Conservation (phyloP, 2,113 vertebrate species). For the Nyctereutes procyonoides region DNA sequence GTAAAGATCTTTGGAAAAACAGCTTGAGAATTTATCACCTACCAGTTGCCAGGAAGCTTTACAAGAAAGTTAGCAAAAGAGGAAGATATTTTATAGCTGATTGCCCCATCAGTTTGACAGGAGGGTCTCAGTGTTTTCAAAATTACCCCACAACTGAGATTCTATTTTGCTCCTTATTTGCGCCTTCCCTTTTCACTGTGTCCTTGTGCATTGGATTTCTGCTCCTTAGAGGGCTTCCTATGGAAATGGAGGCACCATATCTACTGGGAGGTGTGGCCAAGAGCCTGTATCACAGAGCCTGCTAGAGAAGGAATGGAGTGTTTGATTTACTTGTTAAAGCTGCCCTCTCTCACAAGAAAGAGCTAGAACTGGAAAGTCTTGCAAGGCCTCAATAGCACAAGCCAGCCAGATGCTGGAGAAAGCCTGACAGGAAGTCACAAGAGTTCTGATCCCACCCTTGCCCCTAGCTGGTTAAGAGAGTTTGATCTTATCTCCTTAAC, state of each 20-base stretch:
- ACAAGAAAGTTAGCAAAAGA: background rate
- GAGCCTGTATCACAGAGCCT: background rate
- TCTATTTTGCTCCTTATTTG: background rate
- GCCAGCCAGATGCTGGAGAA: background rate
- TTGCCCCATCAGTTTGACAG: background rate
- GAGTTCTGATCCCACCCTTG: background rate
- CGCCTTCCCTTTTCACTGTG: background rate
- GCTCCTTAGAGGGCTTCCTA: background rate
- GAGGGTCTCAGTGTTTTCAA: background rate
- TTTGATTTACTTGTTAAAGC: background rate
- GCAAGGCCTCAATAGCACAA: background rate
- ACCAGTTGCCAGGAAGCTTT: background rate
- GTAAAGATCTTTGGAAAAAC: background rate
- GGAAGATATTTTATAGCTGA: background rate
- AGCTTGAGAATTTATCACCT: background rate
- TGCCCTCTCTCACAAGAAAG: background rate
- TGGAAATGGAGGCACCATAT: background rate
- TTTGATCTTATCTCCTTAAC: background rate
- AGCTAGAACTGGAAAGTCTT: background rate
- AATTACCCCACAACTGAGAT: background rate
- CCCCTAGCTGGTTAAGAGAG: background rate
- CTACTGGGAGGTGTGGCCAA: background rate
- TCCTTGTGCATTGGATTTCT: background rate
- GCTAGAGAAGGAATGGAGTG: background rate
- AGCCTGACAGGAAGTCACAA: background rate